These are phyloP conservation scores for Melanerpes aurifrons DNA, from an alignment of 2,113 vertebrate species.

Conservation along the genomic window DNA sequence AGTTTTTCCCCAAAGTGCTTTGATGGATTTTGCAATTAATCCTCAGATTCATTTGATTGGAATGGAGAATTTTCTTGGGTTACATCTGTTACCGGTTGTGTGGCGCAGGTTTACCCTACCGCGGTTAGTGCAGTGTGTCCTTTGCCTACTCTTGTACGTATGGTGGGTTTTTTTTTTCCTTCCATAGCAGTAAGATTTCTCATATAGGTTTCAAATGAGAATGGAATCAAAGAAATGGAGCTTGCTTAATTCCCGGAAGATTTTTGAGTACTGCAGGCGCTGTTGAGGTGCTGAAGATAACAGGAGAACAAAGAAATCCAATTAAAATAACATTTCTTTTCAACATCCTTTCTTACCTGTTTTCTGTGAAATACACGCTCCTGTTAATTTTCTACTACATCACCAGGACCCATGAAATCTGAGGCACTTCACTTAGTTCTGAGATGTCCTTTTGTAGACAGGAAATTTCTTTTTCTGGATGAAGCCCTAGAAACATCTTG, in stretches of 20 bases:
- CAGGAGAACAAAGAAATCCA: conserved; percentile 64
- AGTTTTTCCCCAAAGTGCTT: not conserved
- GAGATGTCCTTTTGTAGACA: not conserved
- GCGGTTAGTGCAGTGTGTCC: not conserved
- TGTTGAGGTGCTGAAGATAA: conserved; percentile 58
- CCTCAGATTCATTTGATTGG: conserved; percentile 46
- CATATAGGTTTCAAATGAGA: conserved; percentile 60
- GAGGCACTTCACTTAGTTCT: not conserved
- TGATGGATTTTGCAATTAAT: conserved; percentile 62
- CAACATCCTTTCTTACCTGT: conserved; percentile 11
- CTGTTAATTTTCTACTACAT: conserved; percentile 35
- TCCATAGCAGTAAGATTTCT: not conserved
- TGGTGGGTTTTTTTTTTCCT: not conserved
- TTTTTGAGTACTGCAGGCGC: conserved; percentile 32
- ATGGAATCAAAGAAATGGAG: conserved; percentile 52
- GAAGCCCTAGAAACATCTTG: not conserved
- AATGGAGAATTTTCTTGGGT: conserved; percentile 42
- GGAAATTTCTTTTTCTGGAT: not conserved
- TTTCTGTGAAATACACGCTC: conserved; percentile 11
- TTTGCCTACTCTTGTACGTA: not conserved
- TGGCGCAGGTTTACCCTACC: not conserved
- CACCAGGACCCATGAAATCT: not conserved
- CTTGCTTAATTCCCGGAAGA: conserved; percentile 34
- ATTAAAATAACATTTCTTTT: conserved; percentile 70
- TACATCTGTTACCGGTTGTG: not conserved